Base-by-base conservation (phyloP, 2,113 vertebrate species). In the Nyctereutes procyonoides region DNA sequence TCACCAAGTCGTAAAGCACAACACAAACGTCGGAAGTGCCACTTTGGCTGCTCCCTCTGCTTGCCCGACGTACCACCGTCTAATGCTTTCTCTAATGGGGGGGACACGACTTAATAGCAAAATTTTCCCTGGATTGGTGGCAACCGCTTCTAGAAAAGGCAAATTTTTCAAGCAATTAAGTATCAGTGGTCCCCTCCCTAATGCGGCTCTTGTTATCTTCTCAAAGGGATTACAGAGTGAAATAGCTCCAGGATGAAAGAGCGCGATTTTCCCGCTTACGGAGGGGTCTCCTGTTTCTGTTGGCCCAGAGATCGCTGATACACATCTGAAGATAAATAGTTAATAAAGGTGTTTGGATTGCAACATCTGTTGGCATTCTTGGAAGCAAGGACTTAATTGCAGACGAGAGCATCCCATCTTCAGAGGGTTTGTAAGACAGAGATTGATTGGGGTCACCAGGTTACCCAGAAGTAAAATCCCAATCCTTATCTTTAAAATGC, bases 401-500 rank as follows among this genome's bases (percentile, higher is more conserved):
- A 88, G 97, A 98, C 97, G 93, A 96, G 96, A 98, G 98, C 98
- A 98, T 97, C 98, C 98, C 98, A 98, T 97, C 96, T 99, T 98
- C 98, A 98, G 98, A 98, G 98, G 97, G 96, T 95, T 98, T 89
- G 97, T 97, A 96, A 98, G 99, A 99, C 99, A 99, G 99, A 99
- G 99, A 99, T 99, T 98, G 99, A 99, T 99, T 98, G 98, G 98
- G 99, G 99, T 99, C 99, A 99, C 98, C 96, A 98, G 99, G 99
- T 98, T 98, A 98, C 98, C 98, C 84, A 86, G 98, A 98, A 98
- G 99, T 98, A 98, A 98, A 98, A 98, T 98, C 98, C 97, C 97
- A 98, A 97, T 95, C 98, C 99, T 99, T 99, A 99, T 99, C 99
- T 99, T 98, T 99, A 98, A 98, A 98, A 98, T 87, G 97, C 98